Evolutionary conservation across 1,140 invertebrate species (phyloP).

Genomic region (Elymnias hypermnestra): DNA sequence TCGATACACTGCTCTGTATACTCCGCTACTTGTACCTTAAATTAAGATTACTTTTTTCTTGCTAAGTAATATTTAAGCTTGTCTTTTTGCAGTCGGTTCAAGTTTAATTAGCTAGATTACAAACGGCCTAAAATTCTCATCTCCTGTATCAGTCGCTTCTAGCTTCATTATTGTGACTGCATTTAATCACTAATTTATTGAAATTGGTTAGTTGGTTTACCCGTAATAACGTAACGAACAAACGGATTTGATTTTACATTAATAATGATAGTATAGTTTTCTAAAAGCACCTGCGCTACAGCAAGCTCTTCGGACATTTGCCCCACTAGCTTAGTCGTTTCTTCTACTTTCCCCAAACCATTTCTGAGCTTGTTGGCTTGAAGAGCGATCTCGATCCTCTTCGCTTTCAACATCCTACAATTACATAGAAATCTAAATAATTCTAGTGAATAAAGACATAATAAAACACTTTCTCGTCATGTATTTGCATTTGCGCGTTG

Average conservation of each 20-base stretch:
- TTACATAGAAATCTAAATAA: neutral
- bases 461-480: no score
- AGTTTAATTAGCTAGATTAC: no score
- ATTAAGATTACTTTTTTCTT: neutral
- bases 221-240: no score
- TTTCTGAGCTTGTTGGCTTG: conserved; percentile 85
- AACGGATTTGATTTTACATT: no score
- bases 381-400: conserved; percentile 81
- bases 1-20: conserved; percentile 85
- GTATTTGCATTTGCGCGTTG: no score
- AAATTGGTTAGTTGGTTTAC: no score
- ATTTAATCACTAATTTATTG: no score
- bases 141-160: no score
- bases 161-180: no score
- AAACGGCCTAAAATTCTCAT: no score
- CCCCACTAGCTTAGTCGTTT: conserved; percentile 84
- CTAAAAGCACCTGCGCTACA: conserved; percentile 86
- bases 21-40: conserved; percentile 77
- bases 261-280: no score
- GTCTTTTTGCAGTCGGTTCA: neutral
- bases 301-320: conserved; percentile 88
- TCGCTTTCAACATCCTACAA: conserved; percentile 82
- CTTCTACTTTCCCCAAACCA: conserved; percentile 87
- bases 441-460: neutral
- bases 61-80: neutral